phyloP scores from a whole-genome alignment of 2,888 invertebrate genomes.

The Drosophila subquinaria region DNA sequence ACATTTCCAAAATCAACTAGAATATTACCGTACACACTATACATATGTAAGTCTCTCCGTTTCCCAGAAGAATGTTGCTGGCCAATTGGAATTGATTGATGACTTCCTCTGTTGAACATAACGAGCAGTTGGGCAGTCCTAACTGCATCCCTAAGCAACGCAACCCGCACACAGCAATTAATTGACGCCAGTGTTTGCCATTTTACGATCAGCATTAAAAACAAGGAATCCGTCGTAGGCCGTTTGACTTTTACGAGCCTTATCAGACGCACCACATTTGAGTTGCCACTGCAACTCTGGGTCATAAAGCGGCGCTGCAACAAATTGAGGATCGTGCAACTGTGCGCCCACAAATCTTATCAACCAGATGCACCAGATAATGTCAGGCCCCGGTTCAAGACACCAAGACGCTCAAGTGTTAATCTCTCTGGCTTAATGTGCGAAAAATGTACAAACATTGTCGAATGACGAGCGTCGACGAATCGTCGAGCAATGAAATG shows the following conservation, averaged over 20 bases:
- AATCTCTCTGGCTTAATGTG: conserved; percentile 65
- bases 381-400: conserved; percentile 36
- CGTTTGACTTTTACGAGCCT: conserved; percentile 54
- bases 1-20: not conserved
- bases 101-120: conserved; percentile 55
- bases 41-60: not conserved
- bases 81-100: conserved; percentile 63
- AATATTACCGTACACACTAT: not conserved
- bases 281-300: conserved; percentile 14
- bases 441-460: conserved; percentile 66
- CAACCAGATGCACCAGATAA: conserved; percentile 49
- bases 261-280: conserved; percentile 53
- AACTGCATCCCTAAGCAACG: conserved; percentile 31
- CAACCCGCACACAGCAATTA: conserved; percentile 52
- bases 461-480: conserved; percentile 12
- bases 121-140: conserved; percentile 13
- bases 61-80: conserved; percentile 7
- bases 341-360: conserved; percentile 58
- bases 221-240: conserved; percentile 18
- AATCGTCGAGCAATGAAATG: conserved; percentile 42
- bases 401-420: conserved; percentile 50
- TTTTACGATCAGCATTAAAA: conserved; percentile 69
- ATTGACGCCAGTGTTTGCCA: conserved; percentile 56
- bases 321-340: conserved; percentile 62
- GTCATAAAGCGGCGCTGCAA: conserved; percentile 46